Base-by-base conservation (phyloP, 2,797 vertebrate genomes). In the Schizopygopsis pylzovi region DNA sequence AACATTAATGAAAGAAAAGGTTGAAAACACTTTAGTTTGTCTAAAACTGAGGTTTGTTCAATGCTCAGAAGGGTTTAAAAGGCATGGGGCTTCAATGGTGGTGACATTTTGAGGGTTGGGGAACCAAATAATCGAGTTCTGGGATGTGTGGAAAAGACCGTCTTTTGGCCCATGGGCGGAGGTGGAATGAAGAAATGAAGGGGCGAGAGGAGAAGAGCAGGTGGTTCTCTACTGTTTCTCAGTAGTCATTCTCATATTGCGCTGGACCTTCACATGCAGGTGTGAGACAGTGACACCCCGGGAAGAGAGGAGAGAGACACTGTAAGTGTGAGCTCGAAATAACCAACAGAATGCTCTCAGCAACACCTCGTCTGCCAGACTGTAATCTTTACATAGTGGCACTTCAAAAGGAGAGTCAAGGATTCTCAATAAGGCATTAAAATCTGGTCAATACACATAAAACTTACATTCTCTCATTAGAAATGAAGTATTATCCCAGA, bases 221-320 rank as follows among this genome's bases (percentile, higher is more conserved):
- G 89, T 81, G 86, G 83, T 59, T 85, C 70, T 88, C 72, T 85
- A 90, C 91, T 88, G 91, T 80, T 93, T 92, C 91, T 96, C 94
- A 96, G 93, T 96, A 96, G 91, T 96, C 95, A 94, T 96, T 96
- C 92, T 95, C 90, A 94, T 95, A 96, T 91, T 95, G 95, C 92
- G 93, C 93, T 93, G 94, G 94, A 92, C 90, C 96, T 96, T 94
- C 80, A 85, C 52, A 86, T 85, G 63, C 85, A 85, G 88, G 84
- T 92, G 84, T 88, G 86, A 86, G 63, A 87, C 25, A 83, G 81
- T 91, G 85, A 71, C 4, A 39, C 43, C 87, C 78, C 13, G 52
- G 68, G 41, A 86, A 83, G 47, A 86, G 75, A 83, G 85, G 79
- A 91, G 85, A 92, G 54, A 89, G 83, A 93, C 56, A 90, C 73